Base-by-base conservation (phyloP, 1,140 invertebrate species). In the Diachasma alloeum region DNA sequence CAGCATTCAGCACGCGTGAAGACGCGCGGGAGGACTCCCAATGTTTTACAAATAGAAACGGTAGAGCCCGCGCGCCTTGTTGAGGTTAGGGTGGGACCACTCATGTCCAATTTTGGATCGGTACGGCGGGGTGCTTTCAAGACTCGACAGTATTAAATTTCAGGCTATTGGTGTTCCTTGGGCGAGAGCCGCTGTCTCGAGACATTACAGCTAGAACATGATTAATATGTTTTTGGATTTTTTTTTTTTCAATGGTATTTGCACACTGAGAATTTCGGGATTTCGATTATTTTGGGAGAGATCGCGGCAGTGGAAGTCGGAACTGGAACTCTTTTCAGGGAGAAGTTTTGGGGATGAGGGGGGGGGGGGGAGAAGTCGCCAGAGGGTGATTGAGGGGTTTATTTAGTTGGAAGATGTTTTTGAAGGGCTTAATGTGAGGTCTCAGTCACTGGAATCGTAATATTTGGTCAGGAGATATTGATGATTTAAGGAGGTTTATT, bases 31-130 rank as follows among this genome's bases (percentile, higher is more conserved):
- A 88, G 86, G 85, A 87, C 84, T 87, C n/a, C 19, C 85, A 83
- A 89, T 89, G 88, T 89, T 88, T 90, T 90, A 88, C 88, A 89
- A 90, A 90, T 90, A 90, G 88, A 90, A 88, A 85, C 86, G 87
- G 87, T 84, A 81, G 79, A 83, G 82, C 71, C 71, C 66, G 53
- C 77, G 81, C 79, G 82, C 84, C 36, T 63, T 31, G 59, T 26
- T 85, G 81, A 84, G 79, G 84, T 86, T 85, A 82, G 85, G 88
- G 86, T 88, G 75, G 87, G 87, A 36, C 59, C 66, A 68, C 88
- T 86, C 89, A 88, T 89, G 87, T 90, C 88, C 87, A 90, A 90
- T 89, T 89, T 90, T 89, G 88, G 88, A 86, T 81, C 83, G 86
- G 84, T 83, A 81, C 83, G 84, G 46, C 74, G 74, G 74, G 75